Evolutionary conservation across 2,797 vertebrate species (phyloP), one percentile per base, ranked within the genome.

Genomic region (Pagetopsis macropterus): DNA sequence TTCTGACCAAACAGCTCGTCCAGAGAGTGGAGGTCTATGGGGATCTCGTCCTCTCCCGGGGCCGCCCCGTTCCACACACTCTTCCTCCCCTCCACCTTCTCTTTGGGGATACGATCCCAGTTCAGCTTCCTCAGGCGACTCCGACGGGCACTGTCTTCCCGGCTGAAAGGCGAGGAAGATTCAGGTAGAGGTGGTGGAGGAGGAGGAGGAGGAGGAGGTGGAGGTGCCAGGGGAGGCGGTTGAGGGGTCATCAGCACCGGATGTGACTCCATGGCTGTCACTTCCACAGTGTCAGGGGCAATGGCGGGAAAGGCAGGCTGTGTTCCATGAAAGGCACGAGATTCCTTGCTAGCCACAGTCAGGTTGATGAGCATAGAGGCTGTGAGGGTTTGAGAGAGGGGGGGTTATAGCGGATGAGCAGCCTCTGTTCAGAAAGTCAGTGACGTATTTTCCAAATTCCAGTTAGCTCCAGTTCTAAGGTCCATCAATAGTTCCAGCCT

Each of bases 91-190:
- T 95, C 94, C 62, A 96, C 93, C 27, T 93, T 94, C 84, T 96
- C 94, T 81, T 92, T 94, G 46, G 94, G 94, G 70, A 95, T 95
- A 1, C 91, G 88, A 74, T 95, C 95, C 94, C 94, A 96, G 88
- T 96, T 96, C 14, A 96, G 89, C 79, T 94, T 95, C 80, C 94
- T 91, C 46, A 95, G 88, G 19, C 92, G 91, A 64, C 94, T 93
- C 44, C 84, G 86, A 0, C 88, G 84, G 27, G 55, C 84, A 0
- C 85, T 87, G 63, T 91, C 92, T 5, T 75, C 27, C 11, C 82
- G 88, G 72, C 78, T 84, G 8, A 94, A 81, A 9, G 81, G 82
- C 0, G 83, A 79, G 4, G 78, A 72, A 5, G 75, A 33, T 0
- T 52, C 40, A 2, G 85, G 65, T 1, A 65, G 61, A 1, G 81